These are phyloP conservation scores for Pogona vitticeps DNA, from an alignment of 2,113 vertebrate species.

Conservation along the genomic window DNA sequence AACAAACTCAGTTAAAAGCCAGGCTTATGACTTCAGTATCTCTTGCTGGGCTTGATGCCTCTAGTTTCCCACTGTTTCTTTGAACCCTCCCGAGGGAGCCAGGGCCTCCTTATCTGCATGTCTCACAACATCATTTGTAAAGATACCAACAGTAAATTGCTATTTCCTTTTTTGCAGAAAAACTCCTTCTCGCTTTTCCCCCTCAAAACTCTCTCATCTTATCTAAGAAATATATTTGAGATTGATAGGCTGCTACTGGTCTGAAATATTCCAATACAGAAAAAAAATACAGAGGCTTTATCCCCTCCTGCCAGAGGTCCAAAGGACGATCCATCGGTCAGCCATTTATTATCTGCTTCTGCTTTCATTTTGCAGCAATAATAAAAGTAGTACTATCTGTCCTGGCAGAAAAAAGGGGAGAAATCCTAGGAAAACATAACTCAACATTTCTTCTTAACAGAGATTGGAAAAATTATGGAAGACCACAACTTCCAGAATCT, in stretches of 20 bases:
- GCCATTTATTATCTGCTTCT: neutral
- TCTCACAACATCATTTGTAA: neutral
- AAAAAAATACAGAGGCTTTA: neutral
- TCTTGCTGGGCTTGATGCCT: neutral
- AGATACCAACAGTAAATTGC: neutral
- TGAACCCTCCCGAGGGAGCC: neutral
- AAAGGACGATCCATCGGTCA: neutral
- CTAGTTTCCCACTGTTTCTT: conserved; percentile 3
- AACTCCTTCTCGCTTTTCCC: neutral
- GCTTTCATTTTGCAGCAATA: neutral
- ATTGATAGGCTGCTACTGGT: neutral
- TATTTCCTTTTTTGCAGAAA: neutral
- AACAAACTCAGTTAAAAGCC: conserved; percentile 16
- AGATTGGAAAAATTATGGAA: no score
- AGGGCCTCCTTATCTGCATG: neutral
- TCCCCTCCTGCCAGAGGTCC: neutral
- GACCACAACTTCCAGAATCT: no score
- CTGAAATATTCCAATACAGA: neutral
- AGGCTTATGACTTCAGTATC: neutral
- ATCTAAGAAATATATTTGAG: conserved; percentile 56
- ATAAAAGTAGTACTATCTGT: neutral
- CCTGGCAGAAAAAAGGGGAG: neutral
- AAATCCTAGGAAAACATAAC: neutral
- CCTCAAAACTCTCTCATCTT: conserved; percentile 12
- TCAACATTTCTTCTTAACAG: neutral